These are phyloP conservation scores for Oncopodura yosiiana DNA, from an alignment of 1,140 invertebrate species.

Conservation along the genomic window DNA sequence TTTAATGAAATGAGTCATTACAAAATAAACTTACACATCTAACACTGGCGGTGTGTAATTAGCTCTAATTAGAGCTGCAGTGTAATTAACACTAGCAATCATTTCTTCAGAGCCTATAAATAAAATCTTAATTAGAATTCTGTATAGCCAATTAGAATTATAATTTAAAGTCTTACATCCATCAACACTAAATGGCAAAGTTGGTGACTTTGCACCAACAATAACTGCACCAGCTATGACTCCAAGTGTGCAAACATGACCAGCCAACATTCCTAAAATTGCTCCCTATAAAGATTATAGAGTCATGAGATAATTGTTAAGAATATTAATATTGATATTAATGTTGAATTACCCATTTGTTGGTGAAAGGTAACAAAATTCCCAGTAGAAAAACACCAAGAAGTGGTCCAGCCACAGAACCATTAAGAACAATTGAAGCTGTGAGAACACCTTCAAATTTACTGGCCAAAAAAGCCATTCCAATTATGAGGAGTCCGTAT, in stretches of 20 bases:
- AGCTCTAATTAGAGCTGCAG: neutral
- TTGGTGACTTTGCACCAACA: constrained; percentile 13
- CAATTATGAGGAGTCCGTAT: constrained; percentile 20
- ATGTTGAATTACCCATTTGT: constrained; percentile 13
- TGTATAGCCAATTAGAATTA: no score
- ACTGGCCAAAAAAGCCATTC: constrained; percentile 26
- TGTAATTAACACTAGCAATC: constrained; percentile 17
- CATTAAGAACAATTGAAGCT: constrained; percentile 30
- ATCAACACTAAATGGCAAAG: constrained; percentile 23
- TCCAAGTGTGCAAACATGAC: constrained; percentile 28
- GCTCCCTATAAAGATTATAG: constrained; percentile 21
- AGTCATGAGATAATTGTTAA: neutral
- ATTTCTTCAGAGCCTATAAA: neutral
- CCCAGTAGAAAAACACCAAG: constrained; percentile 32
- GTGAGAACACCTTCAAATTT: constrained; percentile 25
- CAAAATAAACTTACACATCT: no score
- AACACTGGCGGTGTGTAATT: no score
- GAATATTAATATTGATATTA: neutral
- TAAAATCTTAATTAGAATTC: no score
- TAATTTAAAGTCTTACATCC: constrained; percentile 18
- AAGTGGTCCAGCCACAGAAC: constrained; percentile 31
- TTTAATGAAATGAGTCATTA: no score
- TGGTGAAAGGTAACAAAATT: constrained; percentile 29
- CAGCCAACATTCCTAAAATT: constrained; percentile 27
- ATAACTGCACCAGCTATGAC: constrained; percentile 27